Conservation (phyloP, 2,113 vertebrate species). For the Hippocampus abdominalis region DNA sequence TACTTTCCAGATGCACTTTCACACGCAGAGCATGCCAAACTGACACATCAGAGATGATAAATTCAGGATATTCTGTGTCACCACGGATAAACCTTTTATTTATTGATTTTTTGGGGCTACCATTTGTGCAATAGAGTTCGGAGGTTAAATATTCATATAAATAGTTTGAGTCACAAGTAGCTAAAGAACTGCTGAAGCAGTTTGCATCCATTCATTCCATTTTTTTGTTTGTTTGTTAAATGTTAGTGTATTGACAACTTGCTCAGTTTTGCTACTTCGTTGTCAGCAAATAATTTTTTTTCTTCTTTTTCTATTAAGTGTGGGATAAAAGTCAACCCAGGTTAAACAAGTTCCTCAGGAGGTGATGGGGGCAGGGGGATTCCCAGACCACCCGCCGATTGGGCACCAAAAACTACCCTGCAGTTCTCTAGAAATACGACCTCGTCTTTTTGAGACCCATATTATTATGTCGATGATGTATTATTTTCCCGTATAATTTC, state of each 20-base stretch:
- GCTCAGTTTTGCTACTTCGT: slow-evolving; percentile 43
- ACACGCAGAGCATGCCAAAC: too few species aligned
- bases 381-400: slow-evolving; percentile 44
- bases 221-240: too few species aligned
- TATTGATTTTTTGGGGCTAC: too few species aligned
- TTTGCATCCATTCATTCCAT: too few species aligned
- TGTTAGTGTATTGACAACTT: slow-evolving; percentile 27
- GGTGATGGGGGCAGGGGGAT: slow-evolving; percentile 29
- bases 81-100: too few species aligned
- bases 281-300: slow-evolving; percentile 33
- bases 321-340: slow-evolving; percentile 30
- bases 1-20: too few species aligned
- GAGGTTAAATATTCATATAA: not conserved
- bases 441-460: not conserved
- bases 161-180: too few species aligned
- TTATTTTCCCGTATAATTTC: slow-evolving; percentile 6
- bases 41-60: too few species aligned
- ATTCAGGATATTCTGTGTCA: too few species aligned
- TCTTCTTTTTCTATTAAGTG: not conserved
- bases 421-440: slow-evolving; percentile 24
- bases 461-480: not conserved
- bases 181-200: too few species aligned
- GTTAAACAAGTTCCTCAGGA: slow-evolving; percentile 54
- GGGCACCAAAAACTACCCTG: slow-evolving; percentile 17
- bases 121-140: too few species aligned